Conservation (phyloP, 2,113 vertebrate species). For the Apteryx owenii region DNA sequence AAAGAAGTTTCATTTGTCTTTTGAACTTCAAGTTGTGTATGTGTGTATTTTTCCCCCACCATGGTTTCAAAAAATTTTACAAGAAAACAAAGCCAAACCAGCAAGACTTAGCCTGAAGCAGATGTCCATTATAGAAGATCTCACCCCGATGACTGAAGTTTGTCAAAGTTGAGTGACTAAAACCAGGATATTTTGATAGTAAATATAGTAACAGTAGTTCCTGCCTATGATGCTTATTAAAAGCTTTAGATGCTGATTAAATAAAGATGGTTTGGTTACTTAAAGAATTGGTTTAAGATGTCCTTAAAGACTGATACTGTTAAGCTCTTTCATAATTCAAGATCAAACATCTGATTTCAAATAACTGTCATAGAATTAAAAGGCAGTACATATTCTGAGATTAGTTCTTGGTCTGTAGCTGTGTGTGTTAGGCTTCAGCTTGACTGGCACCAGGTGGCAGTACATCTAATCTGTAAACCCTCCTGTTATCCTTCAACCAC, state of each 20-base stretch:
- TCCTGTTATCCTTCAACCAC: background rate
- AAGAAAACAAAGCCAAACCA: background rate
- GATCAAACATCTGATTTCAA: background rate
- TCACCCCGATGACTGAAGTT: background rate
- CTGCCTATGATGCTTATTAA: background rate
- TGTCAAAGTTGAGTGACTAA: background rate
- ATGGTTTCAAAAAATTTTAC: background rate
- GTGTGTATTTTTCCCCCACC: background rate
- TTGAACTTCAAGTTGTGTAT: background rate
- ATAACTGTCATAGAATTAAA: background rate
- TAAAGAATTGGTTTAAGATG: background rate
- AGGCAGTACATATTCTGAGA: background rate
- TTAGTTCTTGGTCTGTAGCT: background rate
- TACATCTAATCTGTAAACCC: background rate
- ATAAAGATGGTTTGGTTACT: background rate
- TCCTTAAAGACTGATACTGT: background rate
- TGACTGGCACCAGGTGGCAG: constrained; percentile 78
- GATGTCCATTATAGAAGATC: background rate
- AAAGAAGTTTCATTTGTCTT: background rate
- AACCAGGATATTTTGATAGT: background rate
- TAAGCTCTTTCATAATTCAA: background rate
- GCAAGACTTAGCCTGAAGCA: background rate
- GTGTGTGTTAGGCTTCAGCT: background rate
- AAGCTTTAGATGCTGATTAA: background rate
- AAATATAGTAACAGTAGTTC: background rate